Evolutionary conservation across 2,797 vertebrate species (phyloP).

Genomic region (Falco berigora): DNA sequence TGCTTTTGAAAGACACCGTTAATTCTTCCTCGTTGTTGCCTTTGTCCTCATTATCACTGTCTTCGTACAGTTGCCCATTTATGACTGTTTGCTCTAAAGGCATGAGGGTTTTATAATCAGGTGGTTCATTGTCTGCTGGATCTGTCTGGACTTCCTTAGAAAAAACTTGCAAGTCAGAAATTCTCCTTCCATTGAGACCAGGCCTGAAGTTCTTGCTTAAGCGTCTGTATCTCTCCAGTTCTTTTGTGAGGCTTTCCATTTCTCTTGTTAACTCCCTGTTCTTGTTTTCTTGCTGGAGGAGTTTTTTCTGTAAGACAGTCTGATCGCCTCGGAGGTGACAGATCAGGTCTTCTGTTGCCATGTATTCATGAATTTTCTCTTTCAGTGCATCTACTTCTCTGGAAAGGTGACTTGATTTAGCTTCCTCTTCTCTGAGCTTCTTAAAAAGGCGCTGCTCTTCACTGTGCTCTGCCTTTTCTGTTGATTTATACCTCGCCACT

Average conservation of each 20-base stretch:
- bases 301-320: conserved; percentile 85
- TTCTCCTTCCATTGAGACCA: conserved; percentile 85
- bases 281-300: conserved; percentile 89
- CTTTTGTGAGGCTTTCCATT: conserved; percentile 88
- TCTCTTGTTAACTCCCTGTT: conserved; percentile 91
- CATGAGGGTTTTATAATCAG: conserved; percentile 78
- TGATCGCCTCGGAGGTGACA: conserved; percentile 89
- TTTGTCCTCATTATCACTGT: conserved; percentile 79
- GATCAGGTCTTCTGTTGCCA: conserved; percentile 88
- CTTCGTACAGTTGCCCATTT: conserved; percentile 85
- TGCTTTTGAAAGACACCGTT: conserved; percentile 75
- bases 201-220: conserved; percentile 90
- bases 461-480: conserved; percentile 88
- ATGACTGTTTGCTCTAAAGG: conserved; percentile 81
- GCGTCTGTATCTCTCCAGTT: conserved; percentile 87
- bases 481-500: conserved; percentile 87
- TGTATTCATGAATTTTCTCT: conserved; percentile 93
- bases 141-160: conserved; percentile 97
- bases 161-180: conserved; percentile 88
- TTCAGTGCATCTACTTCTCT: conserved; percentile 90
- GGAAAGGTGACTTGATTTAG: conserved; percentile 87
- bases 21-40: conserved; percentile 79
- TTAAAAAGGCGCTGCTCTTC: conserved; percentile 89
- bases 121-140: conserved; percentile 77
- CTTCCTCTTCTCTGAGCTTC: conserved; percentile 91